Percentiles rank a stretch among this genome's conserved stretches.
These are phyloP conservation scores for Himalopsyche japonica DNA, from an alignment of 2,888 invertebrate species.

Conservation along the genomic window DNA sequence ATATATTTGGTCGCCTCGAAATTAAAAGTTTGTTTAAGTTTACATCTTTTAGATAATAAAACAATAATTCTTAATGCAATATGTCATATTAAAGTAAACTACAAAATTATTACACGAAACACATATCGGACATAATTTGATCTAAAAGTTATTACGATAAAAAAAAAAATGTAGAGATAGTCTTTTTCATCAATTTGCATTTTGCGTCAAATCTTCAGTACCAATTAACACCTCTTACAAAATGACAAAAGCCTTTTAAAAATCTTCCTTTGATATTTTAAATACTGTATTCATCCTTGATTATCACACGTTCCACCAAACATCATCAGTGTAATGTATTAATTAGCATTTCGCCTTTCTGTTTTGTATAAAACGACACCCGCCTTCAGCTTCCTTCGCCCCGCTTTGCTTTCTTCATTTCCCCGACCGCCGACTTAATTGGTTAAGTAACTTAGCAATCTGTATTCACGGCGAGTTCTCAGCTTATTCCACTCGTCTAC, in stretches of 20 bases:
- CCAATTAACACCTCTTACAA: no score
- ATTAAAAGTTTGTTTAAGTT: no score
- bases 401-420: not conserved
- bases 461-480: conserved; percentile 17
- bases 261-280: not conserved
- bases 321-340: conserved; percentile 18
- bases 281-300: not conserved
- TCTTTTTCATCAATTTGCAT: no score
- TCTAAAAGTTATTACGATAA: no score
- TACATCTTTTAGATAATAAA: no score
- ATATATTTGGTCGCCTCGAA: no score
- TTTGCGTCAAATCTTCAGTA: no score
- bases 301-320: not conserved
- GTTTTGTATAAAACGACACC: not conserved
- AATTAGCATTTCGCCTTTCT: conserved; percentile 21
- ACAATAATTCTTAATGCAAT: no score
- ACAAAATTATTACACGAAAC: no score
- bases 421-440: conserved; percentile 23
- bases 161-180: no score
- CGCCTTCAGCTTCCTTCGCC: not conserved
- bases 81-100: no score
- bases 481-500: not conserved
- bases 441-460: conserved; percentile 27
- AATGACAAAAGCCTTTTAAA: not conserved
- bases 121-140: no score